phyloP scores from a whole-genome alignment of 1,140 invertebrate genomes.

The Procambarus clarkii region DNA sequence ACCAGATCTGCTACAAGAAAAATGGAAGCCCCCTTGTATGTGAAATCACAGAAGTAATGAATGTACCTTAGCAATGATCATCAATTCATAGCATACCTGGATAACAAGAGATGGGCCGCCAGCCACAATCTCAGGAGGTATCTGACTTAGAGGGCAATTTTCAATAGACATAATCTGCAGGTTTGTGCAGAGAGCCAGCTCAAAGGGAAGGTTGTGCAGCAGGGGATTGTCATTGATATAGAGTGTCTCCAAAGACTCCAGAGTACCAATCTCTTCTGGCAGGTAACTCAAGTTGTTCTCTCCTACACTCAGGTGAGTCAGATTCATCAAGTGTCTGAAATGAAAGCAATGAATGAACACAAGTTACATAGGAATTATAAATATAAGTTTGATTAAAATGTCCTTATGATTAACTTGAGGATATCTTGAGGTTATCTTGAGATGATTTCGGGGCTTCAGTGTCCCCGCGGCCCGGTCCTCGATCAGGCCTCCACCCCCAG shows the following conservation, averaged over 20 bases:
- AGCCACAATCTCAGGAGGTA: slow-evolving; percentile 95
- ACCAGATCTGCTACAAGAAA: too few relatives aligned
- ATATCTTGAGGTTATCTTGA: too few relatives aligned
- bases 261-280: slow-evolving; percentile 98
- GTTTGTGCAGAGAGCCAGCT: slow-evolving; percentile 96
- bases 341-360: slow-evolving; percentile 47
- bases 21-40: too few relatives aligned
- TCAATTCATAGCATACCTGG: slow-evolving; percentile 33
- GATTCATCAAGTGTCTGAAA: slow-evolving; percentile 87
- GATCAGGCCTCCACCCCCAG: too few relatives aligned
- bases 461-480: too few relatives aligned
- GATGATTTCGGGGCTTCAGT: too few relatives aligned
- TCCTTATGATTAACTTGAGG: too few relatives aligned
- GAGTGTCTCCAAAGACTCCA: slow-evolving; percentile 96
- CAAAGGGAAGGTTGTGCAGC: slow-evolving; percentile 97
- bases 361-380: background rate
- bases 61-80: too few relatives aligned
- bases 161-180: slow-evolving; percentile 99
- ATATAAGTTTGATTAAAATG: slow-evolving; percentile 19
- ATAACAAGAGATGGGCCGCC: slow-evolving; percentile 91
- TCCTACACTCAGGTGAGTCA: slow-evolving; percentile 94
- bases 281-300: slow-evolving; percentile 97
- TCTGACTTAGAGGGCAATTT: slow-evolving; percentile 97
- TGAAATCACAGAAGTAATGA: too few relatives aligned
- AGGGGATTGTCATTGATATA: slow-evolving; percentile 99